A percentile compares a stretch with the other conserved stretches of the same genome.
Evolutionary conservation across 1,140 invertebrate genomes (phyloP).

Genomic region (Zeugodacus cucurbitae): DNA sequence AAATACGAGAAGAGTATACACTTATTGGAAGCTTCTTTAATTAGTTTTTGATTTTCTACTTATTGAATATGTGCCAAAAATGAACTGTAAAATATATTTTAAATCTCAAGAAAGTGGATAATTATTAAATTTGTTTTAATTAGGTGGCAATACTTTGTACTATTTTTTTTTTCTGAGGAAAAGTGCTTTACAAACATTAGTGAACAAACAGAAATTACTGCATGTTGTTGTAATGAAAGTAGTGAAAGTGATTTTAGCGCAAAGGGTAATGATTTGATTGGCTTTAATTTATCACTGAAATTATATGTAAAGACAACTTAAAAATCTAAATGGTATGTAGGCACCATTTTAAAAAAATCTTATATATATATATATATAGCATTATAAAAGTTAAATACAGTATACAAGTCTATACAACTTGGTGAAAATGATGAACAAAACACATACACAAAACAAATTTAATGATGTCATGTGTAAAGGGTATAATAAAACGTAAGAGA

Average conservation of each 20-base stretch:
- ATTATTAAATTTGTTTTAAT: no score
- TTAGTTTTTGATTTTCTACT: no score
- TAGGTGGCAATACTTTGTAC: background rate
- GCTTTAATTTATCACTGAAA: conserved; percentile 36
- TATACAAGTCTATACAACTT: conserved; percentile 37
- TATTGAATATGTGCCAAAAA: no score
- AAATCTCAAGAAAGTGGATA: no score
- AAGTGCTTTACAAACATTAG: conserved; percentile 12
- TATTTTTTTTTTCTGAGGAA: background rate
- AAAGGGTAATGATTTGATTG: conserved; percentile 35
- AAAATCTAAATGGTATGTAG: conserved; percentile 4
- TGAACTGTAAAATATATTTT: no score
- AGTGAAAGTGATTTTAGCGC: conserved; percentile 32
- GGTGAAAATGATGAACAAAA: background rate
- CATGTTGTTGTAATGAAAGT: background rate
- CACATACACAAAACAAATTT: conserved; percentile 23
- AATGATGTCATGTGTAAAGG: background rate
- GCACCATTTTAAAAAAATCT: conserved; percentile 22
- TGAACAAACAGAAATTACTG: background rate
- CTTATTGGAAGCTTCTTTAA: no score
- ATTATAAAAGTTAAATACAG: conserved; percentile 1
- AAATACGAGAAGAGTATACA: no score
- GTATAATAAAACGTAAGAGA: background rate
- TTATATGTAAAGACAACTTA: conserved; percentile 5
- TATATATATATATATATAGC: conserved; percentile 12